These are phyloP conservation scores for Lordiphosa stackelbergi DNA, from an alignment of 1,140 invertebrate species.

Conservation along the genomic window DNA sequence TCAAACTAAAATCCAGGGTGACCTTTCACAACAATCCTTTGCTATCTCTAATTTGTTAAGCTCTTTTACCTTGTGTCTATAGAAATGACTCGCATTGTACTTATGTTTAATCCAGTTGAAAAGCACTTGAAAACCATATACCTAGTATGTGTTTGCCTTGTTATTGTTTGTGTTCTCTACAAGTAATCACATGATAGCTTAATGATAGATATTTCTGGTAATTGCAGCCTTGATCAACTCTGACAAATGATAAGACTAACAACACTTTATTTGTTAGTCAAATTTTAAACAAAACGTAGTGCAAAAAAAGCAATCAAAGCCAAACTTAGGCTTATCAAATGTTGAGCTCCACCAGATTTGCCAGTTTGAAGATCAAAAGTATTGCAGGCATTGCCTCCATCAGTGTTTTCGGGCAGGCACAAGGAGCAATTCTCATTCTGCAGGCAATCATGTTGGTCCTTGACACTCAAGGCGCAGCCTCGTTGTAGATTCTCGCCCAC, in stretches of 20 bases:
- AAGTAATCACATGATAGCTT: conserved; percentile 27
- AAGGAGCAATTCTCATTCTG: conserved; percentile 43
- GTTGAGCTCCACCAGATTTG: conserved; percentile 27
- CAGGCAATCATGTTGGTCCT: conserved; percentile 53
- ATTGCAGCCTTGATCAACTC: conserved; percentile 4
- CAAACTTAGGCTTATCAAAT: conserved; percentile 23
- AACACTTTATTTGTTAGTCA: background rate
- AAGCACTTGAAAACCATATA: conserved; percentile 3
- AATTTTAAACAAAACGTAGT: conserved; percentile 10
- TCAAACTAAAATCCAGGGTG: no score
- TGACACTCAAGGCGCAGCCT: conserved; percentile 46
- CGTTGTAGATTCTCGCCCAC: conserved; percentile 19
- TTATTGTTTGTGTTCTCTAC: conserved; percentile 3
- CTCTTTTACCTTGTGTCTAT: background rate
- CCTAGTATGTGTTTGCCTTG: background rate
- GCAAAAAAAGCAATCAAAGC: conserved; percentile 23
- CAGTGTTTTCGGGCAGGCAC: conserved; percentile 44
- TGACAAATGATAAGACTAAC: conserved; percentile 2
- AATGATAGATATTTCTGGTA: conserved; percentile 14
- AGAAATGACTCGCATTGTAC: background rate
- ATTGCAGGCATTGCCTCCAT: conserved; percentile 49
- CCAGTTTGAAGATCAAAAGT: conserved; percentile 29
- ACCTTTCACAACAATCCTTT: no score
- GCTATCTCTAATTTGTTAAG: background rate
- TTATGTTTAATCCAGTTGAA: background rate